Base-by-base conservation (phyloP, 2,113 vertebrate genomes). In the Arothron firmamentum region DNA sequence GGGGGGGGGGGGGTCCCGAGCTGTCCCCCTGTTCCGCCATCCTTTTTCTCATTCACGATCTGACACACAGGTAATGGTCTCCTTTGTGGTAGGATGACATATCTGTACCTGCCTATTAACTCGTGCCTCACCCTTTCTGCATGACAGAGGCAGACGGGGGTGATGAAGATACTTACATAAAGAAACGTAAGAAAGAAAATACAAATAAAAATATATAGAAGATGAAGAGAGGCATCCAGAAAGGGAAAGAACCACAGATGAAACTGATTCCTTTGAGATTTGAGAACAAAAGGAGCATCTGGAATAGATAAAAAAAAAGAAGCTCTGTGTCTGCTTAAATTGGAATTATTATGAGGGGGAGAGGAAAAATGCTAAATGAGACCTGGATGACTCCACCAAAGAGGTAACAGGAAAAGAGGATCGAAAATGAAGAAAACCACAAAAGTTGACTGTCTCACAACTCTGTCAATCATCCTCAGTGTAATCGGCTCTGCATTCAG, bases 1-100 rank as follows among this genome's bases (percentile, higher is more conserved):
- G n/a, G n/a, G n/a, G n/a, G n/a, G 70, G 70, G 3, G 16, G 25
- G 25, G 25, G 25, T 6, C 3, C 78, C 74, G 63, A 69, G 60
- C 67, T 58, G 65, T 77, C 74, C 78, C 61, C 56, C 65, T 53
- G 52, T 59, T 62, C 62, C 69, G 50, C 46, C 68, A 59, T 80
- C 77, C 78, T 66, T 78, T 73, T 74, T 70, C 65, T 56, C 59
- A 77, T 83, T 82, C 78, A 78, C 54, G 51, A 58, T 43, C 59
- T 78, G 84, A 80, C 82, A 87, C 82, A 48, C 23, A 31, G 56
- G 80, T 85, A 89, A 86, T 86, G 77, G 76, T 82, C 78, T 84
- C 75, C 67, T 83, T 81, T 86, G 79, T 84, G 79, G 63, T 67
- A 59, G 65, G 71, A 62, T 72, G 76, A 85, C 82, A 80, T 77